phyloP scores from a whole-genome alignment of 2,888 invertebrate genomes.

The Folsomia manolachei region DNA sequence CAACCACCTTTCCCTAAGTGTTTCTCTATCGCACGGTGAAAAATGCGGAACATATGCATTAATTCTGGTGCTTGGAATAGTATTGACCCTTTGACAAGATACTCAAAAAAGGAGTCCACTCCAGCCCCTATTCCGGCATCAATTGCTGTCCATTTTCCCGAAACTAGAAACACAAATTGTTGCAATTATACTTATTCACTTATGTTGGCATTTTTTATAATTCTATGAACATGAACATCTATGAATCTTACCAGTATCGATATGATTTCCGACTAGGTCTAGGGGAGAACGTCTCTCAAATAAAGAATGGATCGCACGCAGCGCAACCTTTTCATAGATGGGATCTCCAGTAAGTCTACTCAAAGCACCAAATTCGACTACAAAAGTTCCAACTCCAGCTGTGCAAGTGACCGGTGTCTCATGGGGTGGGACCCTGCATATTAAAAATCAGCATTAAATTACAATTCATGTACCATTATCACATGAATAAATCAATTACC shows the following conservation, averaged over 20 bases:
- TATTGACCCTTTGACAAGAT: slow-evolving; percentile 92
- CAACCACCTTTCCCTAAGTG: slow-evolving; percentile 92
- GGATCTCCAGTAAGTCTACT: slow-evolving; percentile 91
- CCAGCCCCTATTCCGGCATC: slow-evolving; percentile 54
- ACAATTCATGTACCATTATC: too few species aligned
- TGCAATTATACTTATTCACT: slow-evolving; percentile 1
- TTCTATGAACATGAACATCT: too few species aligned
- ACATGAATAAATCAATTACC: slow-evolving; percentile 19
- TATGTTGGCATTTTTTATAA: too few species aligned
- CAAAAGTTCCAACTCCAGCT: slow-evolving; percentile 95
- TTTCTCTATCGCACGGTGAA: slow-evolving; percentile 72
- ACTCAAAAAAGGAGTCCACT: slow-evolving; percentile 97
- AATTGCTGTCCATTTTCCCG: slow-evolving; percentile 89
- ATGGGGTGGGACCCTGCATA: slow-evolving; percentile 84
- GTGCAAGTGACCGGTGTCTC: slow-evolving; percentile 92
- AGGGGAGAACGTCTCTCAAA: slow-evolving; percentile 82
- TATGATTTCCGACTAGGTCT: slow-evolving; percentile 79
- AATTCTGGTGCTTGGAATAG: slow-evolving; percentile 85
- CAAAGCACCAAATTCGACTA: slow-evolving; percentile 92
- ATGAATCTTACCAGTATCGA: slow-evolving; percentile 89
- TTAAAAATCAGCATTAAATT: too few species aligned
- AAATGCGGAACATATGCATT: slow-evolving; percentile 84
- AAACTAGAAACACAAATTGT: too few species aligned
- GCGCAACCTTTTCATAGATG: slow-evolving; percentile 89
- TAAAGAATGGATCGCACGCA: slow-evolving; percentile 84